These are phyloP conservation scores for Leucoma salicis DNA, from an alignment of 2,888 invertebrate species.

Conservation along the genomic window DNA sequence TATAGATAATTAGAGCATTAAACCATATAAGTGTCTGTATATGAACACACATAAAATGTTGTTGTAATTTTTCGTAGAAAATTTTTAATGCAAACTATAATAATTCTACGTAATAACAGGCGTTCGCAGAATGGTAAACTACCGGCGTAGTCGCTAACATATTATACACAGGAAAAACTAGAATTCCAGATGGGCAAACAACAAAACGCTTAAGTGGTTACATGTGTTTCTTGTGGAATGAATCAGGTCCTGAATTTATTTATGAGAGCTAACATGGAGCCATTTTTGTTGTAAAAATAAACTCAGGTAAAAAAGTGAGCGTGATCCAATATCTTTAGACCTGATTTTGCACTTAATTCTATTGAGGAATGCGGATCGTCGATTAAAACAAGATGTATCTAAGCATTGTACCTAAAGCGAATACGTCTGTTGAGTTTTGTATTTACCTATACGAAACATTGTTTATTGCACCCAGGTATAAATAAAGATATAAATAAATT, in stretches of 20 bases:
- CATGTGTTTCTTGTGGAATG: slow-evolving; percentile 30
- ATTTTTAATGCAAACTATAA: no score
- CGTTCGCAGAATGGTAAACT: no score
- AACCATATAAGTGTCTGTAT: no score
- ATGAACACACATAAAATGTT: no score
- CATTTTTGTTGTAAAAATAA: slow-evolving; percentile 64
- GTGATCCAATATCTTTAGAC: slow-evolving; percentile 53
- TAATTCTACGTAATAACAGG: no score
- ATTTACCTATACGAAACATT: no score
- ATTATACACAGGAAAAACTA: slow-evolving; percentile 26
- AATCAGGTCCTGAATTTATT: slow-evolving; percentile 40
- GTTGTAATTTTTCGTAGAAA: no score
- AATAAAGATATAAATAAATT: no score
- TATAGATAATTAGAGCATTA: no score
- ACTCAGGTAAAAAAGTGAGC: slow-evolving; percentile 64
- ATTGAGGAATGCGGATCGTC: slow-evolving; percentile 46
- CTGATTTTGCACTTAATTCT: slow-evolving; percentile 59
- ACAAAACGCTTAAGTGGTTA: slow-evolving; percentile 19
- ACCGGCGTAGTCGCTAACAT: no score
- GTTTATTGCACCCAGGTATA: no score
- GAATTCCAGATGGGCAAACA: slow-evolving; percentile 21
- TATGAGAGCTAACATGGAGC: slow-evolving; percentile 38
- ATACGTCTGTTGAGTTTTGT: neutral
- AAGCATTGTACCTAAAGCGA: neutral
- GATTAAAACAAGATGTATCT: neutral